A percentile compares a stretch with the other conserved stretches of the same genome.
Evolutionary conservation across 2,113 vertebrate species (phyloP).

Genomic region (Aphyosemion australe): DNA sequence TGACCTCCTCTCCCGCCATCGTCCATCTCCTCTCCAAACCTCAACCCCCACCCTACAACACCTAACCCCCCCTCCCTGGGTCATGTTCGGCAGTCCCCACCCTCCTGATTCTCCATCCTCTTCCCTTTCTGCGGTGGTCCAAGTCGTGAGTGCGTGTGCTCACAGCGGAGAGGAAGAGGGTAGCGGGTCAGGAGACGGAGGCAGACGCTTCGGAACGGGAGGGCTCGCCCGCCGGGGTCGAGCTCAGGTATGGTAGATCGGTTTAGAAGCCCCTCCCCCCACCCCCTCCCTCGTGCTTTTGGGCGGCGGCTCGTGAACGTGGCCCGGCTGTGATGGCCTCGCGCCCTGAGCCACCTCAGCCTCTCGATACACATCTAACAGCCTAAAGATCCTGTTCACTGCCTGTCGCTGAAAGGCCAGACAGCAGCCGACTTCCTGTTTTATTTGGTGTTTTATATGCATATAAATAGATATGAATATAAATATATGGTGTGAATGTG

Average conservation of each 20-base stretch:
- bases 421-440: constrained; percentile 70
- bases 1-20: constrained; percentile 58
- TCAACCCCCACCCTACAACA: constrained; percentile 53
- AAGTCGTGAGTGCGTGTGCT: constrained; percentile 16
- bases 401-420: constrained; percentile 74
- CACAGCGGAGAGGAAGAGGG: constrained; percentile 43
- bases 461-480: constrained; percentile 77
- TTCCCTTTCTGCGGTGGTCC: constrained; percentile 25
- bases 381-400: constrained; percentile 57
- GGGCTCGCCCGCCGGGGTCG: constrained; percentile 44
- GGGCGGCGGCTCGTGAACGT: constrained; percentile 54
- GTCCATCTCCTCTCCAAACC: constrained; percentile 56
- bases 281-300: constrained; percentile 18
- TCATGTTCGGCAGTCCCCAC: constrained; percentile 52
- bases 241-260: constrained; percentile 48
- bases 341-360: constrained; percentile 80
- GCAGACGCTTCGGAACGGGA: constrained; percentile 50
- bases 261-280: constrained; percentile 59
- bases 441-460: constrained; percentile 82
- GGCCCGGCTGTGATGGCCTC: constrained; percentile 70
- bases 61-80: constrained; percentile 35
- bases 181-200: constrained; percentile 56
- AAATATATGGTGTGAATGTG: constrained; percentile 82
- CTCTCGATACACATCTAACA: constrained; percentile 79
- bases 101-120: constrained; percentile 63